phyloP scores from a whole-genome alignment of 2,797 vertebrate genomes.

The Melanotaenia trifasciata region DNA sequence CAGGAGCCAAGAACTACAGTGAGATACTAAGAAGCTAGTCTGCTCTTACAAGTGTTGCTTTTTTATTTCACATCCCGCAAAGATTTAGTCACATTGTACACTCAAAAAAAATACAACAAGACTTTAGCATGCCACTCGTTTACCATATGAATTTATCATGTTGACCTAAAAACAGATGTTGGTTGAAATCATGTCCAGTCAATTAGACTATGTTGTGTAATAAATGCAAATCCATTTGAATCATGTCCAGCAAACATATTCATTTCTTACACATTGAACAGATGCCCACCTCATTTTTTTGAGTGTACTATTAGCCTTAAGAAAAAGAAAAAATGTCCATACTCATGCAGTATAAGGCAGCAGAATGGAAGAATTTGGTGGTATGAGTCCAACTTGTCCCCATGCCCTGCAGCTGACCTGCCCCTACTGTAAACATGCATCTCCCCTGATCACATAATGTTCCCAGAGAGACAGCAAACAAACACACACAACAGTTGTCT shows the following conservation, averaged over 20 bases:
- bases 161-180: no score
- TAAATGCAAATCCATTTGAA: no score
- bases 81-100: neutral
- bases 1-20: neutral
- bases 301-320: no score
- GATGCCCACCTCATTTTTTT: no score
- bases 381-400: slow-evolving; percentile 36
- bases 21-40: neutral
- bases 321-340: neutral
- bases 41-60: neutral
- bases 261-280: no score
- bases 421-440: slow-evolving; percentile 76
- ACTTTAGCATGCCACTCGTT: no score
- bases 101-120: no score
- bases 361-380: slow-evolving; percentile 2
- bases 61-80: neutral
- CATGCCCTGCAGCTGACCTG: slow-evolving; percentile 72
- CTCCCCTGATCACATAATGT: slow-evolving; percentile 73
- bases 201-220: no score
- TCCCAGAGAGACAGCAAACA: slow-evolving; percentile 78
- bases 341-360: neutral
- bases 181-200: no score
- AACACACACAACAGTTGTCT: slow-evolving; percentile 78
- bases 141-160: no score
- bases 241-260: no score